Base-by-base conservation (phyloP, 2,888 invertebrate species). In the Sesia bembeciformis region DNA sequence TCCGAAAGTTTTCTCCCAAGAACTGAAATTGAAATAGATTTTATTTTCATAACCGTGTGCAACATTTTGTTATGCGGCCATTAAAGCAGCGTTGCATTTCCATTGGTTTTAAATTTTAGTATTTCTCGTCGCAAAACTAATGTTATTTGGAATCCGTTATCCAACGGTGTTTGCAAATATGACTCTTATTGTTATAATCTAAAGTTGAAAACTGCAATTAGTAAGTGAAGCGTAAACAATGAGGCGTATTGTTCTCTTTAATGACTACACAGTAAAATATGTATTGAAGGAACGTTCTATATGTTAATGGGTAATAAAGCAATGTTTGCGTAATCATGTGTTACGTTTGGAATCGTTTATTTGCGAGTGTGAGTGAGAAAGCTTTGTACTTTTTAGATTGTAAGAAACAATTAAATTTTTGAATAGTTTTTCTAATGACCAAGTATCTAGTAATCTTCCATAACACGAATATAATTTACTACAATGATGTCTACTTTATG, bases 261-360 rank as follows among this genome's bases (percentile, higher is more conserved):
- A 46, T 23, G 46, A 46, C 46, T 46, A 46, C 23, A 23, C 46
- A 46, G 52, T 52, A 52, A 52, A 52, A 40, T 40, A 52, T 40
- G 52, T 41, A 58, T 58, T 58, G 55, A 58, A 58, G 46, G 46
- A 46, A 46, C 53, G 57, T 59, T 62, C 55, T 57, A 53, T 58
- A 66, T 63, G 65, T 68, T 68, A 72, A 70, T 70, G 67, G 63
- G 56, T 58, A 60, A 63, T 73, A 70, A 74, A 75, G 54, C 52
- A 67, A 68, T 67, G 65, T 67, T 46, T 46, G 23, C 8, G n/a
- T 8, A 46, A 46, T 23, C 1, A 59, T 58, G 60, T 58, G 54
- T 59, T 62, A 59, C 60, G 59, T 65, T 65, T 62, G 53, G 39
- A 46, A 49, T 57, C 55, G 61, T 64, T 61, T 57, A 58, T 56